phyloP scores from a whole-genome alignment of 2,113 vertebrate species.

The Zootoca vivipara region DNA sequence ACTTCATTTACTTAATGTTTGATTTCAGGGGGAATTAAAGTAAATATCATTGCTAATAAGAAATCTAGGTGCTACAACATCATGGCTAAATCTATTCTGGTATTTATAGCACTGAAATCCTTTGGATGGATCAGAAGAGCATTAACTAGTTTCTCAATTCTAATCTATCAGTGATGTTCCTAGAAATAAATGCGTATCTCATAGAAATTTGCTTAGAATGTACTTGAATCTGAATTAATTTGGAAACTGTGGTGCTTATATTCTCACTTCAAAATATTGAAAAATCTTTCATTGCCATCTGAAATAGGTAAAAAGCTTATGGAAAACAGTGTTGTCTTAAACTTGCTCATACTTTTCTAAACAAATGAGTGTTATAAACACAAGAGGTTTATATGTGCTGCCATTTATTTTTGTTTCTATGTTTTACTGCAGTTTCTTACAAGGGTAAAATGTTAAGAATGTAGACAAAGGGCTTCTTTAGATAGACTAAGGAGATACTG shows the following conservation, averaged over 20 bases:
- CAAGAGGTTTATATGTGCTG: not conserved
- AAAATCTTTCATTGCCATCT: not conserved
- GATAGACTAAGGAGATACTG: not conserved
- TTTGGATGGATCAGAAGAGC: not conserved
- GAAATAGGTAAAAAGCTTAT: not conserved
- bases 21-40: not conserved
- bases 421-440: not conserved
- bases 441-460: not conserved
- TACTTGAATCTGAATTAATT: not conserved
- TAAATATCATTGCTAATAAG: not conserved
- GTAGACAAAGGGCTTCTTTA: not conserved
- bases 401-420: not conserved
- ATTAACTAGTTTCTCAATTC: conserved; percentile 1
- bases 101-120: not conserved
- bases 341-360: not conserved
- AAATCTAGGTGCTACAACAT: not conserved
- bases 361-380: not conserved
- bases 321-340: not conserved
- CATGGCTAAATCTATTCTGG: not conserved
- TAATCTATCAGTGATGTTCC: fast-evolving
- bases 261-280: not conserved
- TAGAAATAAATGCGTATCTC: not conserved
- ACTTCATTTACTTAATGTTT: not conserved
- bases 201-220: not conserved
- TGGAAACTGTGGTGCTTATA: conserved; percentile 5